Base-by-base conservation (phyloP, 2,888 invertebrate genomes). In the Stenichneumon culpator region DNA sequence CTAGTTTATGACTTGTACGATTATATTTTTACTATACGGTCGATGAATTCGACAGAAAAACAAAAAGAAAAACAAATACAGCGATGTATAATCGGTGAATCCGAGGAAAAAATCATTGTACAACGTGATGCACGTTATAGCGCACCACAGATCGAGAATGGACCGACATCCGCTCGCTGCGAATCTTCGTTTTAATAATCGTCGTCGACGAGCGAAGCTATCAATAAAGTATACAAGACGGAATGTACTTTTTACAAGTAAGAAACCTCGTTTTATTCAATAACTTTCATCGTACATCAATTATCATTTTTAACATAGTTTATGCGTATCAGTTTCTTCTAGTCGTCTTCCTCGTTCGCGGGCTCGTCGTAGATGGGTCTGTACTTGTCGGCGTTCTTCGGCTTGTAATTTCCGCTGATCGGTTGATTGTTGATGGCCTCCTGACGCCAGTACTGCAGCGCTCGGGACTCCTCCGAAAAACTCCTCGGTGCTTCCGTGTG, bases 381-480 rank as follows among this genome's bases (percentile, higher is more conserved):
- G 54, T 86, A 86, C 67, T 86, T 85, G 79, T 87, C 88, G 39
- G 85, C 87, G 36, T 80, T 82, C 69, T 72, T 69, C 16, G 91
- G 90, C 50, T 85, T 75, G 54, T 82, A 86, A 44, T 82, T 78
- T 6, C 88, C 87, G n/a, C 68, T 74, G 52, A 91, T 73, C 9
- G 90, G 90, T 6, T 79, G 77, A 28, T 81, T 79, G 79, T 90
- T 91, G 19, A 88, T 82, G 0, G 82, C 88, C 60, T 88, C 87
- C 75, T 69, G 79, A 19, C 88, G 87, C 79, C 89, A 88, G 80
- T 90, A 90, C 75, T 89, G 88, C 0, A 84, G 86, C 11, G 88
- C 88, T 72, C 90, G 85, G 6, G 39, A 47, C 68, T 90, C 88
- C 39, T 79, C 73, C 11, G 82, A 84, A 52, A 89, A 89, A n/a